Base-by-base conservation (phyloP, 2,113 vertebrate species). In the Siniperca chuatsi region DNA sequence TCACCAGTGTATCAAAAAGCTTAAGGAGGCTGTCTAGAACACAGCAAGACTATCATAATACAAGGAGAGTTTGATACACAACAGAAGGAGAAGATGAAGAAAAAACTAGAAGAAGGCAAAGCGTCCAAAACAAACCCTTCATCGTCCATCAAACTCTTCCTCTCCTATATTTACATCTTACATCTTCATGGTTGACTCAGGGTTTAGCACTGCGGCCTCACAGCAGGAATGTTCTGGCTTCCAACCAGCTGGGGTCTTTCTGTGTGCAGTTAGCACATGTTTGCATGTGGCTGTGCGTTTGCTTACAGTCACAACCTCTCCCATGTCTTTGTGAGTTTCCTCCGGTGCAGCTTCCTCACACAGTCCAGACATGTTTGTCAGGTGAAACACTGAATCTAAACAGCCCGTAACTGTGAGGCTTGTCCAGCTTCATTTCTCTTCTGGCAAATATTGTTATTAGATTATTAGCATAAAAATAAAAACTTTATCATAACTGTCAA, bases 261-360 rank as follows among this genome's bases (percentile, higher is more conserved):
- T 81, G 57, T 54, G 23, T 72, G 46, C 23, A 64, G 15, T 35
- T 44, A 61, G 50, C n/a, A 42, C 44, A 18, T 20, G 68, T 72
- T 72, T 68, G 57, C 13, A 58, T 73, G 69, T 33, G 61, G 69
- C 13, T 79, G 50, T 66, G 8, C 67, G 46, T 60, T 69, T 44
- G n/a, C 37, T 46, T n/a, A 23, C 23, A 62, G 11, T 62, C 21
- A 18, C 0, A 3, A 35, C 60, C 42, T n/a, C 37, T 15, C n/a
- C 35, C 16, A 18, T 66, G 46, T 57, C 16, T 40, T 58, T n/a
- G 40, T 83, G 64, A 70, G 62, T 61, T 54, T 75, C 42, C n/a
- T 75, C 18, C 33, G 57, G 16, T 68, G 60, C 37, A 74, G 60
- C 69, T 80, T 61, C 60, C 52, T 81, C 73, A 60, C 78, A 20